phyloP scores from a whole-genome alignment of 1,140 invertebrate genomes.

The Lucilia sericata region DNA sequence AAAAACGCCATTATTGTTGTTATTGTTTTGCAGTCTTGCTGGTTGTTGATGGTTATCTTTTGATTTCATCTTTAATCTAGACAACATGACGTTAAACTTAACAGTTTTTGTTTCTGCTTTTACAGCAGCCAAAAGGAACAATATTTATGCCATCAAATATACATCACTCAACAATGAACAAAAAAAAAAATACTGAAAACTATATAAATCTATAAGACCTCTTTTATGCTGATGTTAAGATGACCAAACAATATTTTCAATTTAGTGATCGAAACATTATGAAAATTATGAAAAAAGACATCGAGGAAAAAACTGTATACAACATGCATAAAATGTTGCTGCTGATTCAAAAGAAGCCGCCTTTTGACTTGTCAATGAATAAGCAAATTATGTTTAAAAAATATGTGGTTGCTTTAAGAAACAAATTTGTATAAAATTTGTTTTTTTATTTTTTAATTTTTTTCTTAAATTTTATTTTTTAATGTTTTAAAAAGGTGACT shows the following conservation, averaged over 20 bases:
- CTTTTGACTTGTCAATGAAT: constrained; percentile 36
- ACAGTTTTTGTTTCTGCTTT: constrained; percentile 12
- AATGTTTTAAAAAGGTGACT: constrained; percentile 11
- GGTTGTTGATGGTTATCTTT: constrained; percentile 34
- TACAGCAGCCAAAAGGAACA: constrained; percentile 25
- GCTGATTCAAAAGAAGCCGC: constrained; percentile 39
- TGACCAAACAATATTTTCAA: constrained; percentile 43
- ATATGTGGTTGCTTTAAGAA: background rate
- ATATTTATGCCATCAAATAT: constrained; percentile 25
- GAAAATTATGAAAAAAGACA: background rate
- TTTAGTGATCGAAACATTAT: constrained; percentile 37
- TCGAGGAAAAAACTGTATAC: background rate
- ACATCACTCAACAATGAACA: background rate
- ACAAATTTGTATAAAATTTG: background rate
- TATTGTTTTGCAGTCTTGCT: constrained; percentile 12
- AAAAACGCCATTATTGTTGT: constrained; percentile 1
- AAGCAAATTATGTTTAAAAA: constrained; percentile 42
- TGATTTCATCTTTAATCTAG: constrained; percentile 44
- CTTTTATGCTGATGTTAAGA: constrained; percentile 37
- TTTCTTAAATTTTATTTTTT: too few species aligned
- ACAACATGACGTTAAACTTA: constrained; percentile 43
- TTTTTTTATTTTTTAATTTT: background rate
- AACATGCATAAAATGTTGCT: background rate
- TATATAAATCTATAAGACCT: too few species aligned
- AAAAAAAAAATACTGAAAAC: background rate